A percentile compares a stretch with the other conserved stretches of the same genome.
Evolutionary conservation across 2,113 vertebrate genomes (phyloP).

Genomic region (Pavo muticus): DNA sequence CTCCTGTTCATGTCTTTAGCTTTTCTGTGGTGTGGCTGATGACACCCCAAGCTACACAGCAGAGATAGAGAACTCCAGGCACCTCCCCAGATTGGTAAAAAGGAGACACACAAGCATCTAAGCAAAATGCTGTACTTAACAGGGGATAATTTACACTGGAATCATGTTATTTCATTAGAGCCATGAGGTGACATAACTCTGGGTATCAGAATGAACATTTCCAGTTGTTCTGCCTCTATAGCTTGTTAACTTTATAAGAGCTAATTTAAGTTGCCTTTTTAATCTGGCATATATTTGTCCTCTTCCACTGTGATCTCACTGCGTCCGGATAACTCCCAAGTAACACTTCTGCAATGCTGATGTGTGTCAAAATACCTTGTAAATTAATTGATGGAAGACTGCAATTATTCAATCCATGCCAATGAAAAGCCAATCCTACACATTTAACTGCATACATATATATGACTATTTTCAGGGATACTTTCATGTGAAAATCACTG

Average conservation of each 20-base stretch:
- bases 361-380: neutral
- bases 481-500: neutral
- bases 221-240: neutral
- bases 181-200: neutral
- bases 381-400: neutral
- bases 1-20: neutral
- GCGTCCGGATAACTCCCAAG: neutral
- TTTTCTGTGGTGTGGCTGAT: neutral
- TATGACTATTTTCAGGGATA: neutral
- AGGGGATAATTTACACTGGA: neutral
- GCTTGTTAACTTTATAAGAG: neutral
- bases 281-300: neutral
- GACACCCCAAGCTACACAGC: neutral
- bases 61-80: neutral
- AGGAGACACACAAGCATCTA: neutral
- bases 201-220: neutral
- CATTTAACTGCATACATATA: neutral
- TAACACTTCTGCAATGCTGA: neutral
- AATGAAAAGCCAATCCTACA: neutral
- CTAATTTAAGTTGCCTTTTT: neutral
- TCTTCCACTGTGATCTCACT: neutral
- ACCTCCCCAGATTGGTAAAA: neutral
- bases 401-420: neutral
- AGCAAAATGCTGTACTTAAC: neutral
- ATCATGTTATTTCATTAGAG: neutral